Conservation (phyloP, 2,888 invertebrate species). For the Folsomia manolachei region DNA sequence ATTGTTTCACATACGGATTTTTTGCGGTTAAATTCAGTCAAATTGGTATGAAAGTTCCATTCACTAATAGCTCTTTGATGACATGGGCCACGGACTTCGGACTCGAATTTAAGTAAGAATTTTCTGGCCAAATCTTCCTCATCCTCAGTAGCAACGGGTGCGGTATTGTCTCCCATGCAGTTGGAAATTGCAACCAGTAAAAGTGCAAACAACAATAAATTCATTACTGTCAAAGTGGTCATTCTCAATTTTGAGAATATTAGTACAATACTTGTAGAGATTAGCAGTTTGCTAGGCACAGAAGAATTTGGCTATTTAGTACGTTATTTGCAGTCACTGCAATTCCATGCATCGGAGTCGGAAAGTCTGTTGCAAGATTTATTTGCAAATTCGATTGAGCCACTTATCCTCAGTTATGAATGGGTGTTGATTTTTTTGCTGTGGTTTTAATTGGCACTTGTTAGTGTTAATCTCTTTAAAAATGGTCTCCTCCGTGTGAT, state of each 20-base stretch:
- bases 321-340: too few species aligned
- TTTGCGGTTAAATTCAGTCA: slow-evolving; percentile 35
- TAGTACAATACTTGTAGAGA: too few species aligned
- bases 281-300: too few species aligned
- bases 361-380: too few species aligned
- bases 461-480: neutral
- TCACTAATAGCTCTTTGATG: slow-evolving; percentile 33
- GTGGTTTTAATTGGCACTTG: neutral
- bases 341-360: too few species aligned
- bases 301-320: too few species aligned
- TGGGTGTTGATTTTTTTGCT: too few species aligned
- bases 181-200: neutral
- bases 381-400: neutral
- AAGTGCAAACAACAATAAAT: neutral
- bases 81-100: slow-evolving; percentile 33
- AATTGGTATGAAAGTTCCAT: slow-evolving; percentile 40
- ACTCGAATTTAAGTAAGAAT: slow-evolving; percentile 39
- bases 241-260: neutral
- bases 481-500: too few species aligned
- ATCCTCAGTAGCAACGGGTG: too few species aligned
- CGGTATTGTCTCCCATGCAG: too few species aligned
- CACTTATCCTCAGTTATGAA: neutral
- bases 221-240: neutral
- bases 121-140: slow-evolving; percentile 20
- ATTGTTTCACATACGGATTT: slow-evolving; percentile 26